Evolutionary conservation across 1,140 invertebrate species (phyloP), one percentile per base, ranked within the genome.

Genomic region (Limonius californicus): DNA sequence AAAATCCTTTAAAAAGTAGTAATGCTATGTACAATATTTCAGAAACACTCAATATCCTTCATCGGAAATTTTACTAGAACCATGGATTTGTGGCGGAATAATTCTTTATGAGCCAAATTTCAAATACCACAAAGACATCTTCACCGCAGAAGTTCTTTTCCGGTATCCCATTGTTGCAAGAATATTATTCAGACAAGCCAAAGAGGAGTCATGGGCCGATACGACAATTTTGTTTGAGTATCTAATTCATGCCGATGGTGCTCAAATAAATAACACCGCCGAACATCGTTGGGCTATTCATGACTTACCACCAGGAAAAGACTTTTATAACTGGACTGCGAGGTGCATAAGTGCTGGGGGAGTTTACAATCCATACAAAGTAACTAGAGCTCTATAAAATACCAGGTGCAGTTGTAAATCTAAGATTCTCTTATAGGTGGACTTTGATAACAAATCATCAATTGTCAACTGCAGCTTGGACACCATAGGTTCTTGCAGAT

Each of bases 241-340:
- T 74, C 81, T 98, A 55, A 84, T 94, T 23, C 94, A 97, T 75
- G 87, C 89, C 0, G 93, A 97, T 76, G 93, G 92, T 0, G 86
- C 88, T 21, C 85, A 84, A 63, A 78, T 89, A 32, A 94, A 94
- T 72, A 88, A 88, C 73, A 91, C 91, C 0, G 79, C 79, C 30
- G 83, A 87, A 43, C 92, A 95, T 76, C 83, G 87, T 72, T 90
- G 83, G 85, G 84, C 84, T 0, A 79, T 87, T 1, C 84, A 86
- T 68, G 82, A 81, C 59, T 72, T 75, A 39, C 74, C 84, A 0
- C 85, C 84, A 1, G 89, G 87, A n/a, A 86, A 85, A 67, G 95
- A 97, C 76, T 96, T 91, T 73, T 95, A 94, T 72, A 92, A 94
- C 73, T 96, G 93, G 92, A 89, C 87, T 45, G 85, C 81, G 57